A percentile compares a stretch with the other conserved stretches of the same genome.
phyloP scores from a whole-genome alignment of 2,113 vertebrate species.

The Calyptommatus sinebrachiatus region DNA sequence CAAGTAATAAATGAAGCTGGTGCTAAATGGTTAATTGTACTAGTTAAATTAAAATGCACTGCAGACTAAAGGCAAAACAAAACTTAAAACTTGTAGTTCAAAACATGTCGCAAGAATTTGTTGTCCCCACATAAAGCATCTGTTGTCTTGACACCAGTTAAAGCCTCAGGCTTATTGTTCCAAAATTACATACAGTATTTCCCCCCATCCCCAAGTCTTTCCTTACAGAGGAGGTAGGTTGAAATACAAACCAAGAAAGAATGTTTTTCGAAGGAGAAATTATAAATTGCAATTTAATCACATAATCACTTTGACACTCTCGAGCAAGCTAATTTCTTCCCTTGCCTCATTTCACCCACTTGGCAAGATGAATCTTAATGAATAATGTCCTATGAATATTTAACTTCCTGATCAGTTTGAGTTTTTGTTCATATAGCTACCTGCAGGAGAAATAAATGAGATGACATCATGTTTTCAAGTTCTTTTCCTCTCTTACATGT shows the following conservation, averaged over 20 bases:
- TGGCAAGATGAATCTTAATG: slow-evolving; percentile 82
- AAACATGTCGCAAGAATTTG: not conserved
- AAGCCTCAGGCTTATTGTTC: not conserved
- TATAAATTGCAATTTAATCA: slow-evolving; percentile 85
- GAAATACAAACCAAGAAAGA: slow-evolving; percentile 76
- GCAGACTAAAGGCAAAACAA: no score
- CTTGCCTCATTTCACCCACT: slow-evolving; percentile 82
- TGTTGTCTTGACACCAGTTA: not conserved
- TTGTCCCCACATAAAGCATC: not conserved
- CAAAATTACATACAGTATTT: slow-evolving; percentile 15
- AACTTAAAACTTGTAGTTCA: not conserved
- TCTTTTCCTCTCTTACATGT: not conserved
- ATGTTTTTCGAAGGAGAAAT: slow-evolving; percentile 77
- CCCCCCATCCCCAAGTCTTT: slow-evolving; percentile 14
- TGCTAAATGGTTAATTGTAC: not conserved
- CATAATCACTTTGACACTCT: slow-evolving; percentile 86
- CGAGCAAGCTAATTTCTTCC: slow-evolving; percentile 84
- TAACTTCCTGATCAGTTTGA: slow-evolving; percentile 79
- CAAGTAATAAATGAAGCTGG: not conserved
- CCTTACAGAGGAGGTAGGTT: slow-evolving; percentile 45
- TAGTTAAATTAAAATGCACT: accelerated
- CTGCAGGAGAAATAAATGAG: slow-evolving; percentile 65
- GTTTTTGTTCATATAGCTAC: slow-evolving; percentile 67
- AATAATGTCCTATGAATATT: slow-evolving; percentile 83
- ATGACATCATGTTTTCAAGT: not conserved